Conservation (phyloP, 2,888 invertebrate species). For the Leucania comma region DNA sequence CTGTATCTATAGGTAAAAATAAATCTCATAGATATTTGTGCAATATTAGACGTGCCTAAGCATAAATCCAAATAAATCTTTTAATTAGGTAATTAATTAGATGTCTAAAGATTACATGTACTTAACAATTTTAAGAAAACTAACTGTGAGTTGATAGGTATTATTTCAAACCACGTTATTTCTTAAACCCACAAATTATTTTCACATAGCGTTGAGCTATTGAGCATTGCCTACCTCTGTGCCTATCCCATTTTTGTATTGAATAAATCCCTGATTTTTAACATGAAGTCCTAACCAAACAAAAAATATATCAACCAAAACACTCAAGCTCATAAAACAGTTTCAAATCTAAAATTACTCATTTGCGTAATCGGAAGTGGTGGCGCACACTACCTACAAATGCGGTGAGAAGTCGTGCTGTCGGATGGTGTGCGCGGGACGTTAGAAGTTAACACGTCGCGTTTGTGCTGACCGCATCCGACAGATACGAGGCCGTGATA, state of each 20-base stretch:
- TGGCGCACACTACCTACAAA: conserved; percentile 72
- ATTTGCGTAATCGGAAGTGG: conserved; percentile 75
- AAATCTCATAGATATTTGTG: too few relatives aligned
- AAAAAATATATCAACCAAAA: background rate
- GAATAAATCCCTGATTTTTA: background rate
- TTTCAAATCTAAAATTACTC: conserved; percentile 30
- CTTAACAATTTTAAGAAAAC: too few relatives aligned
- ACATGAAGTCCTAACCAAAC: background rate
- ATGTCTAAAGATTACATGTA: too few relatives aligned
- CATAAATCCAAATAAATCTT: too few relatives aligned
- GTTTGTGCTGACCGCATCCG: conserved; percentile 60
- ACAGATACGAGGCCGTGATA: conserved; percentile 45
- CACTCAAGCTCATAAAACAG: conserved; percentile 8
- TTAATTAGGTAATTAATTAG: too few relatives aligned
- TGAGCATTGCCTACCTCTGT: background rate
- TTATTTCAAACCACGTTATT: too few relatives aligned
- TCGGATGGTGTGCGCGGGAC: conserved; percentile 42
- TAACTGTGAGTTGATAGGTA: too few relatives aligned
- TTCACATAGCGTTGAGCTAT: too few relatives aligned
- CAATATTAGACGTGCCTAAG: too few relatives aligned
- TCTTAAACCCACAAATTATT: too few relatives aligned
- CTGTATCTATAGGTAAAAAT: too few relatives aligned
- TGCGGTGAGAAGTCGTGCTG: conserved; percentile 62
- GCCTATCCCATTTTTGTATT: background rate
- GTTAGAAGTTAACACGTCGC: conserved; percentile 46